Conservation (phyloP, 2,888 invertebrate genomes). For the Trichopria drosophilae region DNA sequence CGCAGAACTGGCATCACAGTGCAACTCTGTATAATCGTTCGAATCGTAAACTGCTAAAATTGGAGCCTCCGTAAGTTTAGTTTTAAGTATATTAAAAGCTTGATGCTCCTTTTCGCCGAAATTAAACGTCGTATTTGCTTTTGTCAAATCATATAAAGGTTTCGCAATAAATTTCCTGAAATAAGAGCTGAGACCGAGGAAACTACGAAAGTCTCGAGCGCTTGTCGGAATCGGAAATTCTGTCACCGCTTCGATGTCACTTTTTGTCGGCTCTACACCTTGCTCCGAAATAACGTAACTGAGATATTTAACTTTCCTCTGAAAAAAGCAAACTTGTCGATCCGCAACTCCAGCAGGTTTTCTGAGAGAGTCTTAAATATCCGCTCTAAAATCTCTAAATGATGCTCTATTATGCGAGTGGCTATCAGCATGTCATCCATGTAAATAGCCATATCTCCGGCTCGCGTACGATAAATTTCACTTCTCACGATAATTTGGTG, state of each 20-base stretch:
- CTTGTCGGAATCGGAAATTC: slow-evolving; percentile 37
- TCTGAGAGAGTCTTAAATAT: slow-evolving; percentile 19
- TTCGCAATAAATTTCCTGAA: slow-evolving; percentile 43
- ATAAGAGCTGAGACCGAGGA: slow-evolving; percentile 39
- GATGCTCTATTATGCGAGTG: slow-evolving; percentile 25
- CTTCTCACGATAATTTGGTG: too few species aligned
- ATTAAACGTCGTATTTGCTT: slow-evolving; percentile 34
- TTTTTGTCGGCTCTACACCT: slow-evolving; percentile 32
- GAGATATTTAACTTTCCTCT: slow-evolving; percentile 28
- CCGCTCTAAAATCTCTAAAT: slow-evolving; percentile 20
- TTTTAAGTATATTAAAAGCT: slow-evolving; percentile 35
- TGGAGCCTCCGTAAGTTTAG: slow-evolving; percentile 32
- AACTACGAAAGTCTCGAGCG: slow-evolving; percentile 36
- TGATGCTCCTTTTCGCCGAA: slow-evolving; percentile 36
- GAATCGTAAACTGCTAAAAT: slow-evolving; percentile 36
- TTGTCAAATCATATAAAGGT: slow-evolving; percentile 41
- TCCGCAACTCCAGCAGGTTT: slow-evolving; percentile 25
- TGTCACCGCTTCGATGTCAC: slow-evolving; percentile 31
- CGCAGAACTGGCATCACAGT: slow-evolving; percentile 45
- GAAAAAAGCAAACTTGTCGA: slow-evolving; percentile 37
- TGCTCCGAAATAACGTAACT: slow-evolving; percentile 31
- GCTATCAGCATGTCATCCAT: slow-evolving; percentile 29
- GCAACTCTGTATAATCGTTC: slow-evolving; percentile 32
- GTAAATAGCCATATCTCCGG: slow-evolving; percentile 26
- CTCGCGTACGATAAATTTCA: too few species aligned